Percentiles rank a stretch among this genome's conserved stretches.
Conservation (phyloP, 2,797 vertebrate species). For the Varecia variegata region DNA sequence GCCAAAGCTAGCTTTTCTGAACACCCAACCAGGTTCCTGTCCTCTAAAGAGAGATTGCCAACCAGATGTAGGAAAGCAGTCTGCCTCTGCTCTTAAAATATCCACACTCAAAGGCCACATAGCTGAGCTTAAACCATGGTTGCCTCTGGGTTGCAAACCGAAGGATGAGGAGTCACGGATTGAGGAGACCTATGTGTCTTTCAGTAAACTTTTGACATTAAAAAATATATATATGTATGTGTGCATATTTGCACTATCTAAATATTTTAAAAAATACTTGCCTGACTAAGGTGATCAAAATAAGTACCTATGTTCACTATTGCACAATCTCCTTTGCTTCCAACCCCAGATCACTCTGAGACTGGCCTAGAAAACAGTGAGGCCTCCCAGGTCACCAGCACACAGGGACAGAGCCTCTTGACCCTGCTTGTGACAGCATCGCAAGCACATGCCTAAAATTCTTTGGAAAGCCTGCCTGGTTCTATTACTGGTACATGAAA, state of each 20-base stretch:
- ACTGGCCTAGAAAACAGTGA: slow-evolving; percentile 48
- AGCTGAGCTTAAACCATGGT: background rate
- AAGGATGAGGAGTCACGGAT: background rate
- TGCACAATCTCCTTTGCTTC: background rate
- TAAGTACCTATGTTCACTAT: background rate
- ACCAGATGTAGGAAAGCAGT: background rate
- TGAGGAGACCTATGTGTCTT: background rate
- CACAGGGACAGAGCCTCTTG: slow-evolving; percentile 60
- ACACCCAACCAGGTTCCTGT: background rate
- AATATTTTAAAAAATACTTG: background rate
- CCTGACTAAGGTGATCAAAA: background rate
- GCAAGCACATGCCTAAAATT: slow-evolving; percentile 71
- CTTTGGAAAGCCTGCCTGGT: slow-evolving; percentile 56
- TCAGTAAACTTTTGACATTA: background rate
- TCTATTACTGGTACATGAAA: slow-evolving; percentile 70
- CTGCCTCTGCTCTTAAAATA: background rate
- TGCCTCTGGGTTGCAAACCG: background rate
- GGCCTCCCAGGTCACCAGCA: slow-evolving; percentile 61
- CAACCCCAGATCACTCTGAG: slow-evolving; percentile 3
- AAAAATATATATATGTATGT: no score
- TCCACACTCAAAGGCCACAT: background rate
- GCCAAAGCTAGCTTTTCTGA: background rate
- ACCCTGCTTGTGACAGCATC: slow-evolving; percentile 25
- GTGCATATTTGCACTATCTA: background rate
- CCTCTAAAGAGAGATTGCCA: background rate